A percentile compares a stretch with the other conserved stretches of the same genome.
Conservation (phyloP, 2,797 vertebrate genomes). For the Sebastiscus tertius region DNA sequence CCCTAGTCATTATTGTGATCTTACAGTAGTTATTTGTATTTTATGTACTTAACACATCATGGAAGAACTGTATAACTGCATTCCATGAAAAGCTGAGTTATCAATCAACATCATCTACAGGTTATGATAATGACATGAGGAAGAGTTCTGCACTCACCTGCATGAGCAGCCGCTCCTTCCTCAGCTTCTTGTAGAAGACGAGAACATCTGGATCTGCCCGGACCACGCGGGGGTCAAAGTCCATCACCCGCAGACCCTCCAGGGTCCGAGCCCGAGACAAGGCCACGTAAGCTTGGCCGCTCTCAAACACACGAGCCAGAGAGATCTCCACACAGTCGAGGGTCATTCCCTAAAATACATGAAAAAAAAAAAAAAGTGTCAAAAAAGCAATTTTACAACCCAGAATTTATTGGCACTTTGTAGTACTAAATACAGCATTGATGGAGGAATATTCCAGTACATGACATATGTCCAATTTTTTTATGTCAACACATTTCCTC, state of each 20-base stretch:
- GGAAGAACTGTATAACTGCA: not conserved
- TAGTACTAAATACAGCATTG: not conserved
- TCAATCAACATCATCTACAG: not conserved
- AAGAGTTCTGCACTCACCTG: conserved; percentile 77
- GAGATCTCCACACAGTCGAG: conserved; percentile 98
- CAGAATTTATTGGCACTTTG: not conserved
- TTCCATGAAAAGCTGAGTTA: not conserved
- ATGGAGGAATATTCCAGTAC: not conserved
- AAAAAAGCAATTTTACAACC: not conserved
- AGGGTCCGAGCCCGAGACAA: conserved; percentile 92
- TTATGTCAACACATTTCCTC: not conserved
- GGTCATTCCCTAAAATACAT: conserved; percentile 89
- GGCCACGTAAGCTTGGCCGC: conserved; percentile 95
- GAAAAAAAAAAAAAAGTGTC: not conserved
- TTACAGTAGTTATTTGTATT: too few relatives aligned
- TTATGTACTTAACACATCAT: not conserved
- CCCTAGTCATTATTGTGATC: not conserved
- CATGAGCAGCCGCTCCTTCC: conserved; percentile 78
- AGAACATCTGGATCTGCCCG: conserved; percentile 89
- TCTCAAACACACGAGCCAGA: conserved; percentile 93
- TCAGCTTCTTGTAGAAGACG: conserved; percentile 87
- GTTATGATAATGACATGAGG: not conserved
- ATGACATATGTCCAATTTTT: not conserved
- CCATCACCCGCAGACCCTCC: conserved; percentile 91
- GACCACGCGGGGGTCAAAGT: conserved; percentile 91